Conservation (phyloP, 2,113 vertebrate species). For the Platycercus adscitus region DNA sequence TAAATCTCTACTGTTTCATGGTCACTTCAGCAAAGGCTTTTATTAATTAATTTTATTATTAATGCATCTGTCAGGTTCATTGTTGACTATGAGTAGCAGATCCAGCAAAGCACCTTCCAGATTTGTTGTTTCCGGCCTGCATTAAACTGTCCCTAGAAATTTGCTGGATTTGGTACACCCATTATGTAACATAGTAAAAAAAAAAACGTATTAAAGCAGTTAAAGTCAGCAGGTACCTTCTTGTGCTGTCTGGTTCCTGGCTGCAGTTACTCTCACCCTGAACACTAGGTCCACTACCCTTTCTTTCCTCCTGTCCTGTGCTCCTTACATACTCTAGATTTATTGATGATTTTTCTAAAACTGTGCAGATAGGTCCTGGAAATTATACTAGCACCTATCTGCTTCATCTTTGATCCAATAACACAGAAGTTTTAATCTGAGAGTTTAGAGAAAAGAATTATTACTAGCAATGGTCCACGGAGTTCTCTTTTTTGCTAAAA, state of each 20-base stretch:
- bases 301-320: neutral
- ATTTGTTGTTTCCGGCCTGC: neutral
- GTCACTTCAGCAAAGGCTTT: neutral
- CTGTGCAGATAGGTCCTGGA: neutral
- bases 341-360: neutral
- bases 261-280: neutral
- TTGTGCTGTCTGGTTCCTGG: neutral
- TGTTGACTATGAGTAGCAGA: neutral
- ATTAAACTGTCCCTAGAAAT: neutral
- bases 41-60: neutral
- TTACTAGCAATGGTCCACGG: neutral
- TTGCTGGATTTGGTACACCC: neutral
- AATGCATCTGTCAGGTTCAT: neutral
- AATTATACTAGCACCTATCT: neutral
- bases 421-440: neutral
- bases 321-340: neutral
- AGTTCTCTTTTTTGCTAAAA: neutral
- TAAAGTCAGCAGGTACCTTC: neutral
- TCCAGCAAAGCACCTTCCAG: neutral
- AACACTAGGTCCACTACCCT: too few species aligned
- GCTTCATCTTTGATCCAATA: neutral
- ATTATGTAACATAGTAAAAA: neutral
- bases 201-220: neutral
- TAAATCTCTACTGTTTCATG: neutral
- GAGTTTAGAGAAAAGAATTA: neutral